Evolutionary conservation across 1,140 invertebrate genomes (phyloP).

Genomic region (Frieseomelitta varia): DNA sequence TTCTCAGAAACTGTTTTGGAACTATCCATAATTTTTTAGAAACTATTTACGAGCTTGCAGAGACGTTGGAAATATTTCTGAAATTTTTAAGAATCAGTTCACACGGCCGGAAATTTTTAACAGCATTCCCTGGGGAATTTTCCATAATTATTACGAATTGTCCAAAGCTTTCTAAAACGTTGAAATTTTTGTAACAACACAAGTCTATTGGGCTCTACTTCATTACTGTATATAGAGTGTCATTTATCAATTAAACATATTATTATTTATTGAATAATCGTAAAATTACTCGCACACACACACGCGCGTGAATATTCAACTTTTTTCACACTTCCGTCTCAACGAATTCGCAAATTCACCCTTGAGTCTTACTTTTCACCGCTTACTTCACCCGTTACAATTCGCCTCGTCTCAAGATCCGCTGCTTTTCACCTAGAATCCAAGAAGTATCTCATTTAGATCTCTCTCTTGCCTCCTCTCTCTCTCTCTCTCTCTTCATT

Average conservation of each 20-base stretch:
- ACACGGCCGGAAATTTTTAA: no score
- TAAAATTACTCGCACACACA: no score
- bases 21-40: background rate
- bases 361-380: background rate
- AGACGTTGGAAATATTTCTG: background rate
- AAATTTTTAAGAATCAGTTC: background rate
- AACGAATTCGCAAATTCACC: background rate
- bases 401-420: background rate
- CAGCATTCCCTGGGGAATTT: no score
- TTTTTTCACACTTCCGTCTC: no score
- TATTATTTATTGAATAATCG: no score
- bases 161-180: no score
- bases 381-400: background rate
- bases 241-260: no score
- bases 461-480: slow-evolving; percentile 1
- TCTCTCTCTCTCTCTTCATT: background rate
- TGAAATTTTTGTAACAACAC: no score
- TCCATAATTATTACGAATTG: background rate
- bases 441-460: slow-evolving; percentile 13
- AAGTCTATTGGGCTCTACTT: no score
- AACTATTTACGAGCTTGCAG: background rate
- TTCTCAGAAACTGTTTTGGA: background rate
- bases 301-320: no score
- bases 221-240: no score
- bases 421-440: background rate